Percentiles rank a stretch among this genome's conserved stretches.
These are phyloP conservation scores for Mactromeris polynyma DNA, from an alignment of 2,888 invertebrate species.

Conservation along the genomic window DNA sequence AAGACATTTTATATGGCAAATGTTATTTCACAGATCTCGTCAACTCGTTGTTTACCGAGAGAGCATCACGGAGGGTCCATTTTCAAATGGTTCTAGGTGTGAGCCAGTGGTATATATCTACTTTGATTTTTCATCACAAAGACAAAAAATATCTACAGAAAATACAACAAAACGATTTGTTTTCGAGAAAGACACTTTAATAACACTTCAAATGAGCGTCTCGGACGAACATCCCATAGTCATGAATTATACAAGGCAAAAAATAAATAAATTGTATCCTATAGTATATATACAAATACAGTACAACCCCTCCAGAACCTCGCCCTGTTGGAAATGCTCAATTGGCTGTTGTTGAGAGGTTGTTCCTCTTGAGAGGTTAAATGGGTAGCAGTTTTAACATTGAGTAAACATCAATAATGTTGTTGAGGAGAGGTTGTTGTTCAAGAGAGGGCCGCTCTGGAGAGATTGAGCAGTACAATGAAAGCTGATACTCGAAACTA, in stretches of 20 bases:
- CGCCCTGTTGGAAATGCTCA: no score
- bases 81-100: slow-evolving; percentile 10
- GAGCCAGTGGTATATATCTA: neutral
- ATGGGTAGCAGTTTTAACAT: no score
- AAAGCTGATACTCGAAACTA: neutral
- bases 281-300: slow-evolving; percentile 26
- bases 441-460: no score
- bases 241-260: slow-evolving; percentile 40
- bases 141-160: slow-evolving; percentile 3
- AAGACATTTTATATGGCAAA: no score
- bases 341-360: no score
- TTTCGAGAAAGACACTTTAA: slow-evolving; percentile 39
- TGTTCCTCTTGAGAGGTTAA: no score
- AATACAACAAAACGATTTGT: neutral
- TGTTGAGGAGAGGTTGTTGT: no score
- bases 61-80: no score
- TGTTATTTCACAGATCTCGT: no score
- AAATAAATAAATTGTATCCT: slow-evolving; percentile 27
- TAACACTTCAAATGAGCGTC: slow-evolving; percentile 46
- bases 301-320: neutral
- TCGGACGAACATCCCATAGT: slow-evolving; percentile 39
- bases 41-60: no score
- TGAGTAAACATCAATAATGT: no score
- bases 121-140: neutral
- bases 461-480: neutral